Evolutionary conservation across 2,888 invertebrate species (phyloP).

Genomic region (Emmelina monodactyla): DNA sequence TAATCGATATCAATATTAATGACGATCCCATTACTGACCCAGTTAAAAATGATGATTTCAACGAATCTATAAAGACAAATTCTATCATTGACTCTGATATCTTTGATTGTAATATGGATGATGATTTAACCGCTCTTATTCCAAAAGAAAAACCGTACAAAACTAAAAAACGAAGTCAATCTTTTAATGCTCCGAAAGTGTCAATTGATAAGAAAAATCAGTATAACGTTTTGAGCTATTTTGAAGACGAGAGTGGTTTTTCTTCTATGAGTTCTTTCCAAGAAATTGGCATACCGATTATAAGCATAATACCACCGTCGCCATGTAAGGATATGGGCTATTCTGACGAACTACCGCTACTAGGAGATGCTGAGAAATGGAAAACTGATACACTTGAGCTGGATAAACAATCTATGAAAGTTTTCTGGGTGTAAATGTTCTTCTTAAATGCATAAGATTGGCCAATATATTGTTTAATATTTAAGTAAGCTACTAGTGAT

Average conservation of each 20-base stretch:
- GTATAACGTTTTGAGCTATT: slow-evolving; percentile 33
- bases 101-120: too few species aligned
- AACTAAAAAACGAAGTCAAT: slow-evolving; percentile 3
- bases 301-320: slow-evolving; percentile 56
- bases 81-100: too few species aligned
- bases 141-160: slow-evolving; percentile 20
- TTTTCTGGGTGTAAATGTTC: slow-evolving; percentile 48
- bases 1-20: neutral
- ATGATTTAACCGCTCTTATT: slow-evolving; percentile 20
- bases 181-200: slow-evolving; percentile 21
- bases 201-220: slow-evolving; percentile 31
- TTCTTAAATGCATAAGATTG: neutral
- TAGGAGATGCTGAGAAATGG: slow-evolving; percentile 40
- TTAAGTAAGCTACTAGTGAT: too few species aligned
- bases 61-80: neutral
- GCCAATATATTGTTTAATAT: neutral
- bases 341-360: slow-evolving; percentile 32
- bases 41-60: neutral
- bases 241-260: slow-evolving; percentile 85
- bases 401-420: slow-evolving; percentile 49
- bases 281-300: slow-evolving; percentile 76
- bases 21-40: neutral
- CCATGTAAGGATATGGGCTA: slow-evolving; percentile 49
- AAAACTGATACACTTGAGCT: slow-evolving; percentile 35
- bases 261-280: slow-evolving; percentile 87